Conservation (phyloP, 2,113 vertebrate genomes). For the Suncus etruscus region DNA sequence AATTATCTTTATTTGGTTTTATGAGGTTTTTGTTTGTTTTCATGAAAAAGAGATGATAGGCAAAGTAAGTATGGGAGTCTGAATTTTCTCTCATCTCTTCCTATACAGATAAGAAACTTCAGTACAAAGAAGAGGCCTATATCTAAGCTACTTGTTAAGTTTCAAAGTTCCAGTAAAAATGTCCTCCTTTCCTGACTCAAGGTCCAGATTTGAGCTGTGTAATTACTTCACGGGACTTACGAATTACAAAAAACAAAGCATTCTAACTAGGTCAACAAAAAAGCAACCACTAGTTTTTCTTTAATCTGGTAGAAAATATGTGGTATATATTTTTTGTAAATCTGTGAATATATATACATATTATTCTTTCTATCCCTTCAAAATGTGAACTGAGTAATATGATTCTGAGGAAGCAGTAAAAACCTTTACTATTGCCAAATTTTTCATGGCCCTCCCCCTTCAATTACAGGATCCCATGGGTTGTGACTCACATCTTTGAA, state of each 20-base stretch:
- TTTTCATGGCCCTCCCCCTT: too few relatives aligned
- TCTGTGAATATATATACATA: too few relatives aligned
- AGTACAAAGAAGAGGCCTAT: background rate
- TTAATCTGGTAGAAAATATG: background rate
- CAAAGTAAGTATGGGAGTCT: background rate
- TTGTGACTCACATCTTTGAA: too few relatives aligned
- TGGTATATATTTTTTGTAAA: background rate
- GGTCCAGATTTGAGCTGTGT: background rate
- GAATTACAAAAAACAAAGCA: background rate
- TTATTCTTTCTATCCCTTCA: background rate
- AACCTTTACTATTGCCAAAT: too few relatives aligned
- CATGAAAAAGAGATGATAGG: too few relatives aligned
- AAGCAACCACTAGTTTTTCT: background rate
- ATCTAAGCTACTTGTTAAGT: background rate
- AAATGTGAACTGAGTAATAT: background rate
- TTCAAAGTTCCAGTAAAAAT: background rate
- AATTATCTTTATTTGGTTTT: too few relatives aligned
- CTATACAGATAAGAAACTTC: background rate
- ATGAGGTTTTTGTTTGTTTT: too few relatives aligned
- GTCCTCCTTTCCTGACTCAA: background rate
- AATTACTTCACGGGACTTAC: background rate
- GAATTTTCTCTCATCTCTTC: background rate
- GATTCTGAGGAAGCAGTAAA: background rate
- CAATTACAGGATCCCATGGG: too few relatives aligned
- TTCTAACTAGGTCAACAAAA: background rate